These are phyloP conservation scores for Tetropium fuscum DNA, from an alignment of 2,888 invertebrate species.

Conservation along the genomic window DNA sequence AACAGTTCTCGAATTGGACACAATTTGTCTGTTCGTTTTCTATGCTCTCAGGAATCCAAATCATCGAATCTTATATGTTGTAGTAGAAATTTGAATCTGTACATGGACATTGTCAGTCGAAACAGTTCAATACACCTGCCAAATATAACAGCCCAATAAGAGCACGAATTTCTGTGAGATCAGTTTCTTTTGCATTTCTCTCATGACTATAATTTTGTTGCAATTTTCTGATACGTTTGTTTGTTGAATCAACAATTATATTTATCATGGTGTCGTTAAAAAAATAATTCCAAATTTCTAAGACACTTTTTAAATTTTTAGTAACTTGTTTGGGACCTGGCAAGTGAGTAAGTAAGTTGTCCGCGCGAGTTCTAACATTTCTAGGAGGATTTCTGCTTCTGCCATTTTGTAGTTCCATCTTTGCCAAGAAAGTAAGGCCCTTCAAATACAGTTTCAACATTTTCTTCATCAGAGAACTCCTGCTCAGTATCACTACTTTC, in stretches of 20 bases:
- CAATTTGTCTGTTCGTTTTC: constrained; percentile 15
- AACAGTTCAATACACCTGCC: constrained; percentile 19
- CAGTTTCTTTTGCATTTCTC: constrained; percentile 14
- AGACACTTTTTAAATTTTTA: background rate
- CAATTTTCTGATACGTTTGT: background rate
- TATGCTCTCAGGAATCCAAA: constrained; percentile 8
- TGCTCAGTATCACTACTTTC: background rate
- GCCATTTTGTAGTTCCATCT: background rate
- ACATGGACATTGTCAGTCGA: constrained; percentile 8
- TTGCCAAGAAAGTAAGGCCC: background rate
- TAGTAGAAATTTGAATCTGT: constrained; percentile 18
- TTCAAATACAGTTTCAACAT: background rate
- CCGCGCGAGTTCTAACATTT: background rate
- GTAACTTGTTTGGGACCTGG: background rate
- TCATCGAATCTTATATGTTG: constrained; percentile 24
- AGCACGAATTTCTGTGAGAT: constrained; percentile 12
- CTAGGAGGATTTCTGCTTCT: background rate
- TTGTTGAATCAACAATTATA: background rate
- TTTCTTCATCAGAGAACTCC: background rate
- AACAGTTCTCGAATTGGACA: constrained; percentile 14
- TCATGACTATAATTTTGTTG: background rate
- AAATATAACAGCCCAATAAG: constrained; percentile 20
- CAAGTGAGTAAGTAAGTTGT: background rate
- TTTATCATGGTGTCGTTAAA: background rate
- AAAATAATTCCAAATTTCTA: background rate